phyloP scores from a whole-genome alignment of 2,888 invertebrate genomes.

The Acanthosoma haemorrhoidale region DNA sequence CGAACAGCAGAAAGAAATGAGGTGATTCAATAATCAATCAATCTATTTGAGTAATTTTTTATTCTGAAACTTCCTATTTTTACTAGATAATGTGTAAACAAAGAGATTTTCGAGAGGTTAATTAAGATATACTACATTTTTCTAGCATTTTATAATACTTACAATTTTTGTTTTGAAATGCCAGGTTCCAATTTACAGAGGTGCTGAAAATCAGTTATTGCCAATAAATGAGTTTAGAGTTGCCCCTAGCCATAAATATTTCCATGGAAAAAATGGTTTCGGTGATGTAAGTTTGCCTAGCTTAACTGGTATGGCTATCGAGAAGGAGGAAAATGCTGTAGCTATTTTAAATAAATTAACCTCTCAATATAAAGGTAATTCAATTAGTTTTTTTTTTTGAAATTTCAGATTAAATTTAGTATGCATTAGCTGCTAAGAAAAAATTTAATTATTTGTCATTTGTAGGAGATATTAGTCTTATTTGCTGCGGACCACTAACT shows the following conservation, averaged over 20 bases:
- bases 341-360: slow-evolving; percentile 35
- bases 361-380: slow-evolving; percentile 35
- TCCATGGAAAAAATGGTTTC: slow-evolving; percentile 38
- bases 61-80: too few species aligned
- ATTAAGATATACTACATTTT: not conserved
- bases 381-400: not conserved
- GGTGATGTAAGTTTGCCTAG: slow-evolving; percentile 37
- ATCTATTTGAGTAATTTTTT: too few species aligned
- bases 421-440: not conserved
- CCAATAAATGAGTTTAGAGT: slow-evolving; percentile 7
- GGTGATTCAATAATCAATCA: slow-evolving; percentile 21
- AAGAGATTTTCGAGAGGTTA: too few species aligned
- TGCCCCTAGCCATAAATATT: slow-evolving; percentile 29
- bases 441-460: not conserved
- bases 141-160: too few species aligned
- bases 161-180: slow-evolving; percentile 31
- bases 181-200: slow-evolving; percentile 67
- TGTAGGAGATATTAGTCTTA: slow-evolving; percentile 46
- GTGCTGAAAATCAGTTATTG: slow-evolving; percentile 46
- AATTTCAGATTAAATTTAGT: not conserved
- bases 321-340: slow-evolving; percentile 37
- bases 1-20: slow-evolving; percentile 21
- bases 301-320: not conserved
- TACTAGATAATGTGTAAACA: too few species aligned
- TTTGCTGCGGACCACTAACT: slow-evolving; percentile 69